Evolutionary conservation across 2,797 vertebrate genomes (phyloP).

Genomic region (Scolopax bukidnonensis): DNA sequence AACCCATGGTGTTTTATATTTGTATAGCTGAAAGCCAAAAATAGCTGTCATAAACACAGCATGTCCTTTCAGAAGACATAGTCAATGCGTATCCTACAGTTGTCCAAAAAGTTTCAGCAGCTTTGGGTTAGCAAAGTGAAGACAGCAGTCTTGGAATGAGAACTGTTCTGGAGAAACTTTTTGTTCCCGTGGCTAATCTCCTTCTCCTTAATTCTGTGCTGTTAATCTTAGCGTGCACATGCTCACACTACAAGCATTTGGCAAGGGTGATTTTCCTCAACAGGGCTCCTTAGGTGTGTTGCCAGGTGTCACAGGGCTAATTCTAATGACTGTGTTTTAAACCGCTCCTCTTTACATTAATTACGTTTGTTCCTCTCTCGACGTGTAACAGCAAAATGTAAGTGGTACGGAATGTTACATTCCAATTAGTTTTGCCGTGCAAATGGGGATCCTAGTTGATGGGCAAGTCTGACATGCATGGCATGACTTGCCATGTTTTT

Average conservation of each 20-base stretch:
- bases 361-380: background rate
- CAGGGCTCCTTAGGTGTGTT: background rate
- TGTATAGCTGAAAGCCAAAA: slow-evolving; percentile 25
- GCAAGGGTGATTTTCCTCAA: background rate
- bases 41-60: background rate
- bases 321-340: background rate
- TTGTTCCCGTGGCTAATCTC: slow-evolving; percentile 52
- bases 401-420: slow-evolving; percentile 12
- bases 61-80: background rate
- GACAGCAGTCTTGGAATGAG: background rate
- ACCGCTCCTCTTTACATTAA: background rate
- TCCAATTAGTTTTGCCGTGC: slow-evolving; percentile 34
- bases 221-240: background rate
- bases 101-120: slow-evolving; percentile 11
- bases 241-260: background rate
- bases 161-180: slow-evolving; percentile 35
- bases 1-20: background rate
- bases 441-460: background rate
- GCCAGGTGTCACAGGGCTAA: slow-evolving; percentile 2
- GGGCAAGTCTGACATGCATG: slow-evolving; percentile 36
- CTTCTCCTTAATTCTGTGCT: slow-evolving; percentile 9
- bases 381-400: background rate
- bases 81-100: background rate
- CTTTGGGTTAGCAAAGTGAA: background rate
- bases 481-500: slow-evolving; percentile 61